Conservation (phyloP, 2,888 invertebrate genomes). For the Stegophylla sp. region DNA sequence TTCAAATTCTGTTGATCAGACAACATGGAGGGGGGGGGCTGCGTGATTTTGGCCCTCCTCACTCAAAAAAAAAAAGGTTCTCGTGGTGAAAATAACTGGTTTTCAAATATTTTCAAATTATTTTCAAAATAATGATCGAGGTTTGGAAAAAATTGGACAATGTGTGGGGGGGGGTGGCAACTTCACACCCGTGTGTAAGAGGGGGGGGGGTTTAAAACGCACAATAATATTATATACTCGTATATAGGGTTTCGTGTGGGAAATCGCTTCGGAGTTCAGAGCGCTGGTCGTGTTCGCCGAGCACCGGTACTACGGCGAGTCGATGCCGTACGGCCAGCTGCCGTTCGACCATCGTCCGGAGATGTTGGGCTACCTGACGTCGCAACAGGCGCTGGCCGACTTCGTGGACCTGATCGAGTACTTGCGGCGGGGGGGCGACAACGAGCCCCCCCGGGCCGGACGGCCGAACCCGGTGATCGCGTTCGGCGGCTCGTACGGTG, state of each 20-base stretch:
- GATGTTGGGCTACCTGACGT: constrained; percentile 78
- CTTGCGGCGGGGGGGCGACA: constrained; percentile 62
- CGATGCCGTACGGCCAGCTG: constrained; percentile 83
- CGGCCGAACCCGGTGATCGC: constrained; percentile 80
- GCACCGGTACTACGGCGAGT: constrained; percentile 92
- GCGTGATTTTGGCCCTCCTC: too few relatives aligned
- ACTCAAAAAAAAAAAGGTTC: too few relatives aligned
- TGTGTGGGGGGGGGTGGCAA: too few relatives aligned
- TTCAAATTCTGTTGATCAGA: too few relatives aligned
- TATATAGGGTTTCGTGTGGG: constrained; percentile 90
- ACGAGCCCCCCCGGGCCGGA: constrained; percentile 75
- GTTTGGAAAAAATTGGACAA: too few relatives aligned
- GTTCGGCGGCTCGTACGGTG: constrained; percentile 91
- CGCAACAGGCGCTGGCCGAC: constrained; percentile 92
- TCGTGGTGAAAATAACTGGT: too few relatives aligned
- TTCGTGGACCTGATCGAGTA: constrained; percentile 77
- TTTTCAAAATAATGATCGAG: too few relatives aligned
- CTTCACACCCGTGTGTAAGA: too few relatives aligned
- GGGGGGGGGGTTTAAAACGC: too few relatives aligned
- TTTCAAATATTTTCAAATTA: too few relatives aligned
- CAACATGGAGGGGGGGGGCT: too few relatives aligned
- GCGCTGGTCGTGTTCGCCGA: constrained; percentile 90
- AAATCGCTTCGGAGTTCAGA: constrained; percentile 78
- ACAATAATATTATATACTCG: too few relatives aligned
- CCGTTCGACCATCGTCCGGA: constrained; percentile 65